Evolutionary conservation across 2,888 invertebrate genomes (phyloP), one percentile per base, ranked within the genome.

Genomic region (Phengaris alcon): DNA sequence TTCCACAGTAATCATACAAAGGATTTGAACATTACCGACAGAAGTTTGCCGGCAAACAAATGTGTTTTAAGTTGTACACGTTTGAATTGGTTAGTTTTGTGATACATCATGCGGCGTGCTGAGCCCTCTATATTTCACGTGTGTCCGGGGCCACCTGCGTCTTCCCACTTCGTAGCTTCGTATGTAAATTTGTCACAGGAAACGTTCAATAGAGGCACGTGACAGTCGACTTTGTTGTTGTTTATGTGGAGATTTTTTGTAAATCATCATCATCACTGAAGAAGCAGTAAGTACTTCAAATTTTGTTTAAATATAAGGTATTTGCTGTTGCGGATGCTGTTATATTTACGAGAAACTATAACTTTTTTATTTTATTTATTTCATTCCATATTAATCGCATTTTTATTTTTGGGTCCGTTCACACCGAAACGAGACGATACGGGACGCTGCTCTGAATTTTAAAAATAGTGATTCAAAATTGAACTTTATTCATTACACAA

Each of bases 71-170:
- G 64, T 64, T 35, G 44, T 64, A 35, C 68, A 46, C 44, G 68
- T 46, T 22, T 6, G 75, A 55, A 69, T 46, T 35, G 75, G 75
- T 57, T 84, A 84, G 83, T 80, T 78, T 81, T 78, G 83, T 85
- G 83, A 88, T 88, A 88, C 88, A 88, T 89, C 87, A 88, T 87
- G 85, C 85, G 85, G 82, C 82, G 83, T 86, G 82, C 82, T 83
- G 85, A 79, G 82, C 84, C 83, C 86, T 86, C 82, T 86, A 88
- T 88, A 87, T 88, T 87, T 88, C 86, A 88, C 86, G 84, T 86
- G 84, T 82, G 85, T 83, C 82, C 84, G 80, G 75, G 75, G 74
- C 69, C 78, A 79, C 77, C 78, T 79, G 78, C 72, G 77, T 75
- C 77, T 74, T 69, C 75, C 76, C 73, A 76, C 69, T 75, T 75